Base-by-base conservation (phyloP, 1,140 invertebrate species). In the Dryas iulia region DNA sequence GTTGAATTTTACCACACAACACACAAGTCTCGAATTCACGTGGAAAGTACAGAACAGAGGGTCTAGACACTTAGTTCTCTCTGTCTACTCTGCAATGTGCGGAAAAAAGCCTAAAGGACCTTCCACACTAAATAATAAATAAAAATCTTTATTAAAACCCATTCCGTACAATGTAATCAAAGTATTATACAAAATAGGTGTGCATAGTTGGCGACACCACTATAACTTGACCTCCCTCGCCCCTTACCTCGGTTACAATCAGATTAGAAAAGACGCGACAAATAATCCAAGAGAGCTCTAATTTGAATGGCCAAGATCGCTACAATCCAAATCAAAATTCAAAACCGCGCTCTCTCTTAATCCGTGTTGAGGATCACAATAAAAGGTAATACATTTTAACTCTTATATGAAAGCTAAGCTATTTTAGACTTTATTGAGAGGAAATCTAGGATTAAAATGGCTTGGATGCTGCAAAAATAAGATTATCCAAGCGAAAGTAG, bases 331-430 rank as follows among this genome's bases (percentile, higher is more conserved):
- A 91, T 91, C 89, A 90, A 86, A 91, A 91, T 91, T 91, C 89
- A 90, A 91, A 91, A 90, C 89, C 87, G 86, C 87, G 86, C 81
- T 80, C 86, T 84, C 87, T 89, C 87, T 89, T 90, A 90, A 90
- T 90, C 89, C 87, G 86, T 85, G 87, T 89, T 89, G 87, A 88
- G 86, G 89, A 87, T 88, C 87, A 91, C 87, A 91, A 90, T 91
- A 90, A 91, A 91, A 91, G 86, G 86, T 90, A 91, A 91, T 91
- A 91, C 86, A 91, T 91, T 91, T 89, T 86, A 87, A 90, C 86
- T 89, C 82, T 72, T 68, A 60, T 33, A 31, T 28, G 33, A 66
- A 62, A 72, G 73, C 35, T 78, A 25, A 3, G 47, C 71, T 39
- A 90, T 75, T 83, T 78, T 79, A 54, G 69, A 72, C 80, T 79